Evolutionary conservation across 2,888 invertebrate genomes (phyloP).

Genomic region (Drosophila setosimentum): DNA sequence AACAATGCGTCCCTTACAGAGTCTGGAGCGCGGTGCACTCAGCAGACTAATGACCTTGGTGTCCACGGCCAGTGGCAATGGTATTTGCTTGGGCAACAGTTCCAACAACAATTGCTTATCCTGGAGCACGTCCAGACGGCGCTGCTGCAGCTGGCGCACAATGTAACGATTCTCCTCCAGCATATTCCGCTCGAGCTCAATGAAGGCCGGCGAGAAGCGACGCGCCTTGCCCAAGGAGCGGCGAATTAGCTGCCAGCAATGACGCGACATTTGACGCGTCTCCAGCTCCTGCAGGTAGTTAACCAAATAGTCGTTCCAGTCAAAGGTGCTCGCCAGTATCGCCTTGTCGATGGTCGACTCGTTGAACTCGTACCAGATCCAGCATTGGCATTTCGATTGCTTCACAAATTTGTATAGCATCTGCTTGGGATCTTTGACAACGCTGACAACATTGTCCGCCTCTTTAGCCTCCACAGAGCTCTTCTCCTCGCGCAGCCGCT

Average conservation of each 20-base stretch:
- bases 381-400: conserved; percentile 37
- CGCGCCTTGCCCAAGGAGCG: conserved; percentile 59
- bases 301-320: conserved; percentile 32
- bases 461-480: conserved; percentile 3
- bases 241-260: conserved; percentile 59
- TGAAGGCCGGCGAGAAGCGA: conserved; percentile 57
- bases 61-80: conserved; percentile 37
- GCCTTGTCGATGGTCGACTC: conserved; percentile 53
- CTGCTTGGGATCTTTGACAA: background rate
- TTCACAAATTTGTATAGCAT: conserved; percentile 38
- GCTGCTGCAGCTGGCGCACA: conserved; percentile 53
- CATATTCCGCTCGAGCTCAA: conserved; percentile 37
- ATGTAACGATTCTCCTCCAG: conserved; percentile 32
- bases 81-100: conserved; percentile 46
- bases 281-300: conserved; percentile 22
- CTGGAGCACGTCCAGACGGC: conserved; percentile 12
- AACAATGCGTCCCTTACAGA: conserved; percentile 43
- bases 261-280: conserved; percentile 39
- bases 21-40: background rate
- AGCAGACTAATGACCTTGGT: conserved; percentile 48
- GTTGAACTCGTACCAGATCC: conserved; percentile 65
- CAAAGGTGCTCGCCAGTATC: conserved; percentile 36
- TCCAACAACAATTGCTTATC: conserved; percentile 12
- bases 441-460: background rate
- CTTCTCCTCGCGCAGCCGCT: conserved; percentile 21